Base-by-base conservation (phyloP, 2,888 invertebrate species). In the Phania funesta region DNA sequence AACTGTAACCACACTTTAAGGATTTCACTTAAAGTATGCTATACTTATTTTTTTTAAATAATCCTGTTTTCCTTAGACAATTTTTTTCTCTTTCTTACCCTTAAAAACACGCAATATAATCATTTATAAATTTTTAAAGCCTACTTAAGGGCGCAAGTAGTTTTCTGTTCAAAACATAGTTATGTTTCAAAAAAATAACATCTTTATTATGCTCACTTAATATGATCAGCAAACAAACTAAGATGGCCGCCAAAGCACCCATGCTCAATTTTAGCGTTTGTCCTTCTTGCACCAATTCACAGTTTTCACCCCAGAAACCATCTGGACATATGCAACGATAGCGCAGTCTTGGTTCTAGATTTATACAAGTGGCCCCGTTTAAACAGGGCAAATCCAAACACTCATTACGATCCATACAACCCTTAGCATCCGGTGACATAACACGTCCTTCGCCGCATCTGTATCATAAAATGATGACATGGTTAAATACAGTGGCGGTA, bases 221-320 rank as follows among this genome's bases (percentile, higher is more conserved):
- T 89, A 99, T 97, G 91, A 98, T 96, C 92, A 98, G 94, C 89
- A 99, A 95, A 92, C 98, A 99, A 92, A 99, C 97, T 91, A 99
- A 94, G 91, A 99, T 99, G 90, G 98, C 98, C 84, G 98, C 97
- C 87, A 99, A 93, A 84, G 99, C 99, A 86, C 98, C 98, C 95
- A 97, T 97, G 92, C 98, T 97, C 90, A 99, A 94, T 90, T 98
- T 97, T 88, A 99, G 93, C 84, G 97, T 97, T 92, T 97, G 97
- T 87, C 97, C 98, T 91, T 98, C 98, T 90, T 97, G 96, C 85
- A 97, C 95, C 86, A 97, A 94, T 90, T 97, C 97, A 92, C 98
- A 98, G 92, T 97, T 96, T 91, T 96, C 96, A 87, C 98, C 98
- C 95, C 96, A 97, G 92, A 95, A 98, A 85, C 97, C 97, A 87